Conservation (phyloP, 1,140 invertebrate genomes). For the Eriosoma lanigerum region DNA sequence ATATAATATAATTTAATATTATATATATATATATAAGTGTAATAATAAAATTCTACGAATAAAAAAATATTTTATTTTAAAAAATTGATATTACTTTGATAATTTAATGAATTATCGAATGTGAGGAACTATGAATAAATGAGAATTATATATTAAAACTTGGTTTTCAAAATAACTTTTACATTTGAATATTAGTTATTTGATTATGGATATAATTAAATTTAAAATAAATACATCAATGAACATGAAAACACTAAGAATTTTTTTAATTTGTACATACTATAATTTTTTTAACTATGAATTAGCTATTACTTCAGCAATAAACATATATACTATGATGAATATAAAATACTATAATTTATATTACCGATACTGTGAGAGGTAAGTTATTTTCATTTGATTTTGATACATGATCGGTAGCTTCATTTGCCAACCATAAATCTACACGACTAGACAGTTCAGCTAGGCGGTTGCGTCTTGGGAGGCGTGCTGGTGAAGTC, state of each 20-base stretch:
- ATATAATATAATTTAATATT: no score
- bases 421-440: neutral
- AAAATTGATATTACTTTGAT: no score
- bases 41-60: no score
- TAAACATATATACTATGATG: neutral
- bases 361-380: neutral
- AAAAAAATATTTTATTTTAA: no score
- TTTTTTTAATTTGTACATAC: neutral
- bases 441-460: conserved; percentile 18
- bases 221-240: neutral
- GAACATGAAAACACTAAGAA: neutral
- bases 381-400: neutral
- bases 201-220: no score
- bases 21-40: no score
- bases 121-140: no score
- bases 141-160: no score
- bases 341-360: neutral
- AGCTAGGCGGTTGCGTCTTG: neutral
- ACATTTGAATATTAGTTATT: no score
- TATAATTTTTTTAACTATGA: neutral
- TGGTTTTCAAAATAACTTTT: no score
- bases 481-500: neutral
- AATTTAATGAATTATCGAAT: no score
- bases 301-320: neutral
- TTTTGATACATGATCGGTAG: neutral